Conservation (phyloP, 2,888 invertebrate species). For the Axea sp. region DNA sequence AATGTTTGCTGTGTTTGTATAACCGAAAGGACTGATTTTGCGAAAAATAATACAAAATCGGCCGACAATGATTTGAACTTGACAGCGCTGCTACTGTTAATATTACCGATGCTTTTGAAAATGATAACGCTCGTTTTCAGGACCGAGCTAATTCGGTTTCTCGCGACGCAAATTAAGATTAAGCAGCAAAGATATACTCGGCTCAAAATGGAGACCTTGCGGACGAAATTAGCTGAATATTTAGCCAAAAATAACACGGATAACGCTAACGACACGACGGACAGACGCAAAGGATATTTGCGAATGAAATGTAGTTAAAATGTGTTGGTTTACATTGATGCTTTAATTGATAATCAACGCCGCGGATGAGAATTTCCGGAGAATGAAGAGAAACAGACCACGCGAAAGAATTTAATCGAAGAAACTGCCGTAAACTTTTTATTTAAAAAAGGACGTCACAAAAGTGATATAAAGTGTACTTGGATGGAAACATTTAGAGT, state of each 20-base stretch:
- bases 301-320: conserved; percentile 28
- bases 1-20: no score
- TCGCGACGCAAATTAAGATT: conserved; percentile 58
- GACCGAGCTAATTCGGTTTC: conserved; percentile 48
- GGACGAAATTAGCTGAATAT: conserved; percentile 55
- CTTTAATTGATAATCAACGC: conserved; percentile 28
- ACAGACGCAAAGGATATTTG: conserved; percentile 41
- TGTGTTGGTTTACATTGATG: neutral
- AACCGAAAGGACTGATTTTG: no score
- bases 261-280: conserved; percentile 43
- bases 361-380: conserved; percentile 11
- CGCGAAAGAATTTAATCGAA: no score
- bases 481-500: conserved; percentile 1
- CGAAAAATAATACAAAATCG: no score
- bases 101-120: conserved; percentile 45
- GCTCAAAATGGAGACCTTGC: conserved; percentile 57
- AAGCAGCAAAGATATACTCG: conserved; percentile 52
- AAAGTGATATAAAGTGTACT: no score
- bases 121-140: conserved; percentile 53
- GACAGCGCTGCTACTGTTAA: conserved; percentile 29
- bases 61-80: no score
- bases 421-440: no score
- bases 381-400: conserved; percentile 27
- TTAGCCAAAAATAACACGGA: conserved; percentile 56
- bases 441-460: no score